Evolutionary conservation across 2,797 vertebrate genomes (phyloP).

Genomic region (Gymnoscopelus microlampas): DNA sequence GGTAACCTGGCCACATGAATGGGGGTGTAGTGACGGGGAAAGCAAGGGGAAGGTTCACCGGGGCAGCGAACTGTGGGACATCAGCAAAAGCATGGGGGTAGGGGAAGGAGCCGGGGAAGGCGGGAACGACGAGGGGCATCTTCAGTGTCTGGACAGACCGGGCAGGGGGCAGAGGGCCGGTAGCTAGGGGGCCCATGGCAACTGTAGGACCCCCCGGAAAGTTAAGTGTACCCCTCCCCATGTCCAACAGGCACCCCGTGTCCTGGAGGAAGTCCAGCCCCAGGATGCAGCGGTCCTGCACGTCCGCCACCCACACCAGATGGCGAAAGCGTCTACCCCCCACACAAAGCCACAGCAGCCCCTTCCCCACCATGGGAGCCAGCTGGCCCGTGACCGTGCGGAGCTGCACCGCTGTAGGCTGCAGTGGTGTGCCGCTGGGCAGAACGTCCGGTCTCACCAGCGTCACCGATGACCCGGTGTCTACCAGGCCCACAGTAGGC

Average conservation of each 20-base stretch:
- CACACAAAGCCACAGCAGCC: not conserved
- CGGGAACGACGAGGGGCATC: not conserved
- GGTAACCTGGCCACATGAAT: no score
- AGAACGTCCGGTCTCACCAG: not conserved
- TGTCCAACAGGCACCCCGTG: not conserved
- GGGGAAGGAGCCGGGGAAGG: not conserved
- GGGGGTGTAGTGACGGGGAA: no score
- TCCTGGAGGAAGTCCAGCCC: no score
- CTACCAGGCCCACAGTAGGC: not conserved
- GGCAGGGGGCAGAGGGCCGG: not conserved
- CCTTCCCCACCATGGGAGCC: not conserved
- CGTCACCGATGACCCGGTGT: constrained; percentile 7
- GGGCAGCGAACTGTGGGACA: no score
- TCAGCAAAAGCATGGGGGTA: no score
- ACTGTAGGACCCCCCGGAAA: not conserved
- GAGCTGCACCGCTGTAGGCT: not conserved
- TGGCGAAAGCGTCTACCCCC: not conserved
- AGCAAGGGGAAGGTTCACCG: no score
- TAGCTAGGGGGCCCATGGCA: not conserved
- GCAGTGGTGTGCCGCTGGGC: not conserved
- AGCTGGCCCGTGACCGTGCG: not conserved
- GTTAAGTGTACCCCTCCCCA: not conserved
- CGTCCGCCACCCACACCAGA: not conserved
- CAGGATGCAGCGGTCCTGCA: no score
- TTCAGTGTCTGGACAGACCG: no score